Conservation (phyloP, 2,113 vertebrate genomes). For the Acinonyx jubatus region DNA sequence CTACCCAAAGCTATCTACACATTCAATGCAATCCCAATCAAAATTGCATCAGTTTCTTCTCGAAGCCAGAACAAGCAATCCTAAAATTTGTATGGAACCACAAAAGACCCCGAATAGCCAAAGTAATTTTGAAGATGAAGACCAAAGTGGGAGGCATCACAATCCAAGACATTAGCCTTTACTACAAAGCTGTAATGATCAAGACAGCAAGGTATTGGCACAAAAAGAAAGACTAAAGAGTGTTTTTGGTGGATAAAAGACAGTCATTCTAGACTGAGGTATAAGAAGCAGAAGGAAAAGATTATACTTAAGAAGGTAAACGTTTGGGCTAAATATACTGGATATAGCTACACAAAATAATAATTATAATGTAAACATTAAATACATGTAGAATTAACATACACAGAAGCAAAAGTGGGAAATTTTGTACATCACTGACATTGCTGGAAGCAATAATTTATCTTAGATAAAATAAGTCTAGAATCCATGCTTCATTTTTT, state of each 20-base stretch:
- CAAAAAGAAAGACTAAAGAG: not conserved
- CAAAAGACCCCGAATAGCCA: no score
- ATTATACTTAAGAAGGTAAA: not conserved
- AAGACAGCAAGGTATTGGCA: no score
- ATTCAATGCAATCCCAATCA: no score
- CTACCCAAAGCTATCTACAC: no score
- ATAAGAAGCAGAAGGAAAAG: not conserved
- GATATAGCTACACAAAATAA: not conserved
- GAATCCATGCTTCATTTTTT: not conserved
- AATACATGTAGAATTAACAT: not conserved
- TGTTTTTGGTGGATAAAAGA: not conserved
- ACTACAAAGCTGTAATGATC: no score
- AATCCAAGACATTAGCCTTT: no score
- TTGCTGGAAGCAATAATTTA: not conserved
- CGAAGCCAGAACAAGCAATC: no score
- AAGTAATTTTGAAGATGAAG: no score
- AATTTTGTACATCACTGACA: not conserved
- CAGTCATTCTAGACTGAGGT: not conserved
- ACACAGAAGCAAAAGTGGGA: not conserved
- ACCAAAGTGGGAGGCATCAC: no score
- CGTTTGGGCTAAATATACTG: not conserved
- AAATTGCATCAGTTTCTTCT: no score
- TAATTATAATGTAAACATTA: not conserved
- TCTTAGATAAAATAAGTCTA: not conserved
- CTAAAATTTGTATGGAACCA: no score